Evolutionary conservation across 2,888 invertebrate genomes (phyloP).

Genomic region (Saturnia pavonia): DNA sequence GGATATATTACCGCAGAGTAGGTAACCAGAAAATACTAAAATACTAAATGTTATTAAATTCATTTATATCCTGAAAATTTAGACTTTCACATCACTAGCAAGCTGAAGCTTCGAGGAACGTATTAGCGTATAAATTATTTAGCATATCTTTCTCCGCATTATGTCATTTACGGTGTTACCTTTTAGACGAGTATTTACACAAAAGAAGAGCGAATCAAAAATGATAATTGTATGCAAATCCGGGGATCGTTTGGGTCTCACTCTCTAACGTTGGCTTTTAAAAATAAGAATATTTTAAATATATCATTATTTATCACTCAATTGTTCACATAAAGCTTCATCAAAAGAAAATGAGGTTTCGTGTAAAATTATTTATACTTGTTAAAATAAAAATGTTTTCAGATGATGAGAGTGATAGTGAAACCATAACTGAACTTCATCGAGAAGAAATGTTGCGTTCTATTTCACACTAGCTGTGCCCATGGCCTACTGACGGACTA

Average conservation of each 20-base stretch:
- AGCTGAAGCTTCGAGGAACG: slow-evolving; percentile 47
- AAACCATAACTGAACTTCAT: not conserved
- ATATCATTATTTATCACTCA: slow-evolving; percentile 10
- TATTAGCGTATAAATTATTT: slow-evolving; percentile 79
- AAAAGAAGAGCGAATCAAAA: slow-evolving; percentile 82
- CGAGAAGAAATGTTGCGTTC: too few species aligned
- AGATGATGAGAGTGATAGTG: not conserved
- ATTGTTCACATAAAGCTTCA: not conserved
- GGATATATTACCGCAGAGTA: not conserved
- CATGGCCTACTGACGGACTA: too few species aligned
- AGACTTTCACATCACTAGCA: slow-evolving; percentile 39
- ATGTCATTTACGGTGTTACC: slow-evolving; percentile 80
- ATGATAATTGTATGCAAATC: slow-evolving; percentile 82
- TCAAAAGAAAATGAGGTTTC: not conserved
- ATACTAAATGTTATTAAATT: not conserved
- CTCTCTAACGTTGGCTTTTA: slow-evolving; percentile 33
- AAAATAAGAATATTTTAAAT: slow-evolving; percentile 27
- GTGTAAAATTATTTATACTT: not conserved
- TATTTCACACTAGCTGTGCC: too few species aligned
- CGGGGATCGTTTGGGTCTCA: slow-evolving; percentile 62
- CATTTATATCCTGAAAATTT: not conserved
- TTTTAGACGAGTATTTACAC: slow-evolving; percentile 77
- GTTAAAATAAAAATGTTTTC: not conserved
- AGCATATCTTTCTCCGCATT: slow-evolving; percentile 77
- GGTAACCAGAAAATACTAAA: not conserved